phyloP scores from a whole-genome alignment of 2,113 vertebrate species.

The Ptilonorhynchus violaceus region DNA sequence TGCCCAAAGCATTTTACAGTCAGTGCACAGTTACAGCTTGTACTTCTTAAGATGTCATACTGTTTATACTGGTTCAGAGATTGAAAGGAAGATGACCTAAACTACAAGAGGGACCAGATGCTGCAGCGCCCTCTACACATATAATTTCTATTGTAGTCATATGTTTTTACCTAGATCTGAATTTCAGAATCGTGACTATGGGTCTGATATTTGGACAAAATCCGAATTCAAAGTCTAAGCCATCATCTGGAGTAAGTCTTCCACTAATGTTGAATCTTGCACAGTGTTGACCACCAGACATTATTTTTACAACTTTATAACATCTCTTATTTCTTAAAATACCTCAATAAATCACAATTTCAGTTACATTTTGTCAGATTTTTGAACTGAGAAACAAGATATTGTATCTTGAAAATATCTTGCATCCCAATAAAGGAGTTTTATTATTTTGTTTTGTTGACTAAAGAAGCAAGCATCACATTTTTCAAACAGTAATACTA shows the following conservation, averaged over 20 bases:
- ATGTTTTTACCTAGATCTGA: neutral
- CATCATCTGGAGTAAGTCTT: neutral
- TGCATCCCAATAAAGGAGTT: neutral
- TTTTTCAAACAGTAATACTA: neutral
- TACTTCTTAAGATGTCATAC: constrained; percentile 13
- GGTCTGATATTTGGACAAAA: neutral
- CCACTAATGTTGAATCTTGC: neutral
- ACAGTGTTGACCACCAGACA: neutral
- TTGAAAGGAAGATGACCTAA: constrained; percentile 33
- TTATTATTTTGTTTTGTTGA: neutral
- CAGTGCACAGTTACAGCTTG: neutral
- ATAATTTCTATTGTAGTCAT: neutral
- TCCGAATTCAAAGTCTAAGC: neutral
- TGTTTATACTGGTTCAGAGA: constrained; percentile 23
- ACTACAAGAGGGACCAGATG: neutral
- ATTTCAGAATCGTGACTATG: neutral
- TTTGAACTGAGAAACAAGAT: neutral
- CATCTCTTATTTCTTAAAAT: neutral
- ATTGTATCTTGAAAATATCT: neutral
- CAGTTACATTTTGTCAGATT: neutral
- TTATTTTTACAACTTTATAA: neutral
- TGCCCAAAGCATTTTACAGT: constrained; percentile 14
- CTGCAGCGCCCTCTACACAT: neutral
- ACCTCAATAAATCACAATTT: neutral
- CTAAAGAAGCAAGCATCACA: neutral